Evolutionary conservation across 2,888 invertebrate species (phyloP), one percentile per base, ranked within the genome.

Genomic region (Colletes collaris): DNA sequence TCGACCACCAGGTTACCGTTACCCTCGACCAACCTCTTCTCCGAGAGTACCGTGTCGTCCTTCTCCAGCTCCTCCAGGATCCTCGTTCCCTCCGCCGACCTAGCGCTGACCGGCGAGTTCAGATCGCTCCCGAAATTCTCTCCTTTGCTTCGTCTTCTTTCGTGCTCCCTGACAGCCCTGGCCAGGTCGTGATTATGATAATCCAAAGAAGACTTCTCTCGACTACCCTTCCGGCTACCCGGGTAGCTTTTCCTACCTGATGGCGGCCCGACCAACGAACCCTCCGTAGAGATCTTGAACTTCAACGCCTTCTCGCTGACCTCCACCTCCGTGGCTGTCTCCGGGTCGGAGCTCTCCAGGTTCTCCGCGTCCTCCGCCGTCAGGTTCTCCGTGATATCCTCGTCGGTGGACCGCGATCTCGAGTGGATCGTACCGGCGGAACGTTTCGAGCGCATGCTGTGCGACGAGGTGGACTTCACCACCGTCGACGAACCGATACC

Each of bases 271-370:
- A 93, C 93, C 85, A 94, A 92, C 81, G 94, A 94, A 71, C 95
- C 94, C 89, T 96, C 96, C 0, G 96, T 96, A 50, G 96, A 96
- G 84, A 96, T 96, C 91, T 96, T 96, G 90, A 96, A 96, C 90
- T 96, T 96, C 53, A 96, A 94, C 2, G 96, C 95, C 90, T 96
- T 96, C 90, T 96, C 96, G 79, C 96, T 96, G 80, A 96, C 95
- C 92, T 96, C 96, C 59, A 96, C 96, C 92, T 96, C 96, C 40
- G 96, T 96, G 62, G 95, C 96, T 0, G 96, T 96, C 89, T 96
- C 96, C 4, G 95, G 94, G 84, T 95, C 95, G 11, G 95, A 95
- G 86, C 95, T 95, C 90, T 93, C 89, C 91, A 93, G 71, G 88
- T 93, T 86, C 68, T 94, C 94, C 4, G 94, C 94, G 37, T 95